phyloP scores from a whole-genome alignment of 2,113 vertebrate genomes.

The Arenaria interpres region DNA sequence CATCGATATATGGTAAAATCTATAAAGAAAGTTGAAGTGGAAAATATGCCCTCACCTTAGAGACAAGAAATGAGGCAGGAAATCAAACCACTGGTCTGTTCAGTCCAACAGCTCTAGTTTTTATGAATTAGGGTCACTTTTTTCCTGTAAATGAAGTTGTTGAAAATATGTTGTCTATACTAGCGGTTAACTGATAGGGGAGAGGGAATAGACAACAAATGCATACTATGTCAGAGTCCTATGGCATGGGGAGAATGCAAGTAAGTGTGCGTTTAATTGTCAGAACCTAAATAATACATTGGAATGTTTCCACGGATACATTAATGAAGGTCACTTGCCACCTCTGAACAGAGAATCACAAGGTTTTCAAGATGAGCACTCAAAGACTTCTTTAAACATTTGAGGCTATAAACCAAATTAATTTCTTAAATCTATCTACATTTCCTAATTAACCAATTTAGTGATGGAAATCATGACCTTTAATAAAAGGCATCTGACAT shows the following conservation, averaged over 20 bases:
- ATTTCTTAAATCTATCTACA: neutral
- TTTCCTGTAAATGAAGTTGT: neutral
- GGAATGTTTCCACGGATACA: neutral
- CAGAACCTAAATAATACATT: neutral
- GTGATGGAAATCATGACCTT: neutral
- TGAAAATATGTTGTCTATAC: neutral
- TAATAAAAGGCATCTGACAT: neutral
- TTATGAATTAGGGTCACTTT: neutral
- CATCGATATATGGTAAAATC: neutral
- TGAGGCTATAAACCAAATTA: neutral
- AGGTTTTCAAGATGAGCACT: neutral
- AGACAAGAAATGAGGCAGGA: constrained; percentile 8
- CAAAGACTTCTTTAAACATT: neutral
- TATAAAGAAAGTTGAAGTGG: neutral
- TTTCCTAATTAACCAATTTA: neutral
- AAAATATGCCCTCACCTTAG: constrained; percentile 35
- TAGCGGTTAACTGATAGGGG: neutral
- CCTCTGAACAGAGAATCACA: neutral
- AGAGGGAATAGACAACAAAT: neutral
- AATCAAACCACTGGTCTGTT: constrained; percentile 7
- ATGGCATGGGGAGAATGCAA: neutral
- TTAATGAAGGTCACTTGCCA: neutral
- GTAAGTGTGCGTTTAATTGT: neutral
- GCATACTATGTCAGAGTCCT: neutral
- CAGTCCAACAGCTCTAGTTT: neutral